Conservation (phyloP, 2,797 vertebrate species). For the Semaprochilodus insignis region DNA sequence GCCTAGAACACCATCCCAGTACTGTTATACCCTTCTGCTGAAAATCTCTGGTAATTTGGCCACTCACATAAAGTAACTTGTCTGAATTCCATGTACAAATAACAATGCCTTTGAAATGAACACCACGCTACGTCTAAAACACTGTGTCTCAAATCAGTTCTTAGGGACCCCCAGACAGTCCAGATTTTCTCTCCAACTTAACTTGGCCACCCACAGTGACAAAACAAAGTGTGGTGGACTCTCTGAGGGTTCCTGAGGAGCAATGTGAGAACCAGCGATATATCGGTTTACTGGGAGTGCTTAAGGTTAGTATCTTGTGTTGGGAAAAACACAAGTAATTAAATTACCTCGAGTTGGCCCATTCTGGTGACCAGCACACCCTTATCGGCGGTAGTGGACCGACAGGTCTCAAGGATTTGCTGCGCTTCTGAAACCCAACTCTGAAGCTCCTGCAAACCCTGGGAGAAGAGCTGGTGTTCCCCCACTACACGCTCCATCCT, state of each 20-base stretch:
- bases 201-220: too few species aligned
- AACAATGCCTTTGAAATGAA: neutral
- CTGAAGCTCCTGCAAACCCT: conserved; percentile 91
- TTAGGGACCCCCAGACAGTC: too few species aligned
- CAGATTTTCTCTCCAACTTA: too few species aligned
- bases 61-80: neutral
- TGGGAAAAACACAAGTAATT: neutral
- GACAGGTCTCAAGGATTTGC: conserved; percentile 87
- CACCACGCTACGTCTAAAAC: neutral
- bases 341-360: conserved; percentile 91
- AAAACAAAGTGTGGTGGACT: too few species aligned
- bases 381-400: conserved; percentile 89
- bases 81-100: neutral
- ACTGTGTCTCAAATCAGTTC: too few species aligned
- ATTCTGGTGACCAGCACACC: conserved; percentile 90
- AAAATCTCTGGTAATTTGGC: neutral
- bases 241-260: too few species aligned
- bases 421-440: conserved; percentile 91
- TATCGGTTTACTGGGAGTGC: neutral
- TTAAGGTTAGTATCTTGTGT: neutral
- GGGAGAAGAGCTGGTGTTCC: conserved; percentile 93
- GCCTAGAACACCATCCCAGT: conserved; percentile 71
- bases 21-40: neutral
- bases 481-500: conserved; percentile 90
- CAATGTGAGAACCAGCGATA: too few species aligned